phyloP scores from a whole-genome alignment of 2,888 invertebrate genomes.

The Agrilus mali region DNA sequence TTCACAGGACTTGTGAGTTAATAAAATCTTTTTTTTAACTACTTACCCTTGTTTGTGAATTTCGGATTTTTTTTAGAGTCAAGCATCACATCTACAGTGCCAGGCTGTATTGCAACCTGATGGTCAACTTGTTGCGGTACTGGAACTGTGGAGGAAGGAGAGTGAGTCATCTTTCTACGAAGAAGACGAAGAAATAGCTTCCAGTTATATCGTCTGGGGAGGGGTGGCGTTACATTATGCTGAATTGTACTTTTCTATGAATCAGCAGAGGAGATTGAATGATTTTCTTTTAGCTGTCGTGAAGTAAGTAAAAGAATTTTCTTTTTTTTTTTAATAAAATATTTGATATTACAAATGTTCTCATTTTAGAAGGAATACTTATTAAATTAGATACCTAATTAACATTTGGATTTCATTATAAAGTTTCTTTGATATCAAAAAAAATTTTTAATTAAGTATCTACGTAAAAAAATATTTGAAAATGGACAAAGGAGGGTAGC shows the following conservation, averaged over 20 bases:
- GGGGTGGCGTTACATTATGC: slow-evolving; percentile 57
- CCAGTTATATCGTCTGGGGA: slow-evolving; percentile 55
- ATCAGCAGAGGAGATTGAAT: slow-evolving; percentile 57
- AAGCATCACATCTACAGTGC: slow-evolving; percentile 38
- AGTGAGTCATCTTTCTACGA: slow-evolving; percentile 42
- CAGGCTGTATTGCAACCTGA: slow-evolving; percentile 52
- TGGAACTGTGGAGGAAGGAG: slow-evolving; percentile 52
- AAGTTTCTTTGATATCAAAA: background rate
- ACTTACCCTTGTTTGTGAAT: too few species aligned
- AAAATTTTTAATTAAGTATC: too few species aligned
- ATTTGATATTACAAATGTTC: too few species aligned
- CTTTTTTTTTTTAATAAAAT: background rate
- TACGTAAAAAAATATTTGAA: too few species aligned
- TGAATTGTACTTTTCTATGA: slow-evolving; percentile 54
- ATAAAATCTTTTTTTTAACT: too few species aligned
- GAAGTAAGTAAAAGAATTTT: slow-evolving; percentile 58
- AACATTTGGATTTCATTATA: too few species aligned
- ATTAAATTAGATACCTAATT: too few species aligned
- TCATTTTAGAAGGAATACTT: too few species aligned
- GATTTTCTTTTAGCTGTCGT: slow-evolving; percentile 70
- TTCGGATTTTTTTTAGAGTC: slow-evolving; percentile 21
- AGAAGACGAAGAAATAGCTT: slow-evolving; percentile 56
- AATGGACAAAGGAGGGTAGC: too few species aligned
- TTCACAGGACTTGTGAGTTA: slow-evolving; percentile 27
- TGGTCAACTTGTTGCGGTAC: slow-evolving; percentile 50